Evolutionary conservation across 2,797 vertebrate species (phyloP), one percentile per base, ranked within the genome.

Genomic region (Halcyon chelicuti): DNA sequence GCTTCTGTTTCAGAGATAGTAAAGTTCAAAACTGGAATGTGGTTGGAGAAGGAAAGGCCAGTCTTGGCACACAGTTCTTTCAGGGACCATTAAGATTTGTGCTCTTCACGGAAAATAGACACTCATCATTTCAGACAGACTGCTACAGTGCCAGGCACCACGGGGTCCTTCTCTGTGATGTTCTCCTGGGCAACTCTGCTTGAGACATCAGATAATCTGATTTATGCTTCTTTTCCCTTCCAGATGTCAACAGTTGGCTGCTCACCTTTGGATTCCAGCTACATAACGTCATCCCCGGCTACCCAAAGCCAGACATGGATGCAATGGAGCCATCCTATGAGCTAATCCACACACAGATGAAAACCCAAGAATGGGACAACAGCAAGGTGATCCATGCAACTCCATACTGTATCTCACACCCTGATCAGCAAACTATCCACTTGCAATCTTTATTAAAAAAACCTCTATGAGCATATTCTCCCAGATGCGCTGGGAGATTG

Each of bases 211-310:
- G 5, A 31, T 95, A 68, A 96, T 37, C 44, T 81, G 71, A 66
- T 87, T 87, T 94, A 39, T 97, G 82, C 62, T 97, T 97, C 68
- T 97, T 44, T 97, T 96, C 49, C 46, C 9, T 92, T 96, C 74
- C 98, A 99, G 99, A 99, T 98, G 99, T 99, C 88, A 99, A 99
- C 98, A 99, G 99, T 90, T 99, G 99, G 99, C 98, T 99, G 95
- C 99, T 99, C 95, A 99, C 99, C 44, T 99, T 99, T 11, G 99
- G 99, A 78, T 99, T 99, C 98, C 99, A 99, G 94, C 97, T 99
- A 26, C 99, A 99, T 97, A 99, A 99, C 1, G 99, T 99, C 93
- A 99, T 99, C 93, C 99, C 99, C 0, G 99, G 99, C 55, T 99
- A 99, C 90, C 99, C 98, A 75, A 99, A 99, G 88, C 99, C 99